phyloP scores from a whole-genome alignment of 35 echinoderm and acorn worm genomes.

The Lytechinus pictus region DNA sequence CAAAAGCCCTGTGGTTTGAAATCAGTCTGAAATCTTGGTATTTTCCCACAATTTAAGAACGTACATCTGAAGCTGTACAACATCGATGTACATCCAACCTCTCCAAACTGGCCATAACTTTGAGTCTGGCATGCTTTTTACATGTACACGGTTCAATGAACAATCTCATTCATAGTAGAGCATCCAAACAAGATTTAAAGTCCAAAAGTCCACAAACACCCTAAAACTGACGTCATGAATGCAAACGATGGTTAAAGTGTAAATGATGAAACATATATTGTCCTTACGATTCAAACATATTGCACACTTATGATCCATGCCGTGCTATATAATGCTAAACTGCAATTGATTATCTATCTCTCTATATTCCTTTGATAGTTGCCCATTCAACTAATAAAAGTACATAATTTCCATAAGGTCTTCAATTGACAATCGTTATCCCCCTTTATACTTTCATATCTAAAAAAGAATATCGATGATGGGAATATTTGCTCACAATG shows the following conservation, averaged over 20 bases:
- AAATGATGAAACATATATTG: not conserved
- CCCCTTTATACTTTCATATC: too few species aligned
- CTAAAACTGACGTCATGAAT: not conserved
- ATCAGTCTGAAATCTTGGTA: too few species aligned
- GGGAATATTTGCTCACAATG: too few species aligned
- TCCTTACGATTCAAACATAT: not conserved
- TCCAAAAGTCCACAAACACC: not conserved
- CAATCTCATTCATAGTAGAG: not conserved
- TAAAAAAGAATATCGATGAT: too few species aligned
- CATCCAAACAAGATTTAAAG: not conserved
- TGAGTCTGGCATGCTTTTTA: not conserved
- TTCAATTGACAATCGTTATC: too few species aligned
- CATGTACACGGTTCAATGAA: not conserved
- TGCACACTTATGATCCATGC: not conserved
- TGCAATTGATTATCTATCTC: too few species aligned
- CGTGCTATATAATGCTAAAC: too few species aligned
- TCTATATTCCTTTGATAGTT: too few species aligned
- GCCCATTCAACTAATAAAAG: too few species aligned
- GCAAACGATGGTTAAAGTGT: not conserved
- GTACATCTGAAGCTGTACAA: not conserved
- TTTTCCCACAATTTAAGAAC: not conserved
- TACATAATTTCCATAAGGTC: too few species aligned
- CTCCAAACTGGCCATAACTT: not conserved
- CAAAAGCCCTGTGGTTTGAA: not conserved
- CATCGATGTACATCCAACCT: not conserved